Conservation (phyloP, 2,888 invertebrate species). For the Ernsta delagoae region DNA sequence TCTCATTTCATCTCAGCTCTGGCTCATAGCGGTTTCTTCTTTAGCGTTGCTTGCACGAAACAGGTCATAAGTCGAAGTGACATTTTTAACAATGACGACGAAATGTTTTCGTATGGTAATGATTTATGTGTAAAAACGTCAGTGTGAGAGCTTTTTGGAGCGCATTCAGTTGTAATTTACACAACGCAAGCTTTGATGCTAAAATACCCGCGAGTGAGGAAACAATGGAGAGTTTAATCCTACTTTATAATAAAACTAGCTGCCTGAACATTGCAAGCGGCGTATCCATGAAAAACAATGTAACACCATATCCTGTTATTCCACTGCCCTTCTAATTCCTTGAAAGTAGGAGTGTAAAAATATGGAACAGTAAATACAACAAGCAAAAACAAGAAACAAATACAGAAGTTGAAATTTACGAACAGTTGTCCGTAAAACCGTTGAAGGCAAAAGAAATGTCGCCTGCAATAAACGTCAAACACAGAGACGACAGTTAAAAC, state of each 20-base stretch:
- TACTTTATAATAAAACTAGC: conserved; percentile 30
- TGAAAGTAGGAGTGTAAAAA: conserved; percentile 30
- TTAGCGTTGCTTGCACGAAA: conserved; percentile 78
- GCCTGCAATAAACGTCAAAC: conserved; percentile 57
- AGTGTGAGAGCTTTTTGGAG: conserved; percentile 68
- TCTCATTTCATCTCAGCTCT: conserved; percentile 60
- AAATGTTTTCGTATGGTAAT: conserved; percentile 84
- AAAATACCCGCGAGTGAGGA: conserved; percentile 48
- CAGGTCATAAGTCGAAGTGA: conserved; percentile 83
- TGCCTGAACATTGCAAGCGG: conserved; percentile 32
- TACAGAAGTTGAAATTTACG: conserved; percentile 50
- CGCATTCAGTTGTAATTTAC: conserved; percentile 64
- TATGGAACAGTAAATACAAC: conserved; percentile 33
- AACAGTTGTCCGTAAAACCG: conserved; percentile 56
- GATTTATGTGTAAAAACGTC: conserved; percentile 81
- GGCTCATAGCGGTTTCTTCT: conserved; percentile 60
- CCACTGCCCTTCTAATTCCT: conserved; percentile 35
- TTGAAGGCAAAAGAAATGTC: conserved; percentile 60
- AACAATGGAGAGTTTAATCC: conserved; percentile 60
- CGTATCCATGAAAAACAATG: conserved; percentile 35
- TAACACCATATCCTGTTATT: conserved; percentile 36
- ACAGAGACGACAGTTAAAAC: conserved; percentile 60
- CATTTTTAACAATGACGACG: conserved; percentile 82
- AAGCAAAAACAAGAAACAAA: conserved; percentile 47
- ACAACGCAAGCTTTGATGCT: conserved; percentile 46